Percentiles rank a stretch among this genome's conserved stretches.
These are phyloP conservation scores for Podilymbus podiceps DNA, from an alignment of 2,113 vertebrate species.

Conservation along the genomic window DNA sequence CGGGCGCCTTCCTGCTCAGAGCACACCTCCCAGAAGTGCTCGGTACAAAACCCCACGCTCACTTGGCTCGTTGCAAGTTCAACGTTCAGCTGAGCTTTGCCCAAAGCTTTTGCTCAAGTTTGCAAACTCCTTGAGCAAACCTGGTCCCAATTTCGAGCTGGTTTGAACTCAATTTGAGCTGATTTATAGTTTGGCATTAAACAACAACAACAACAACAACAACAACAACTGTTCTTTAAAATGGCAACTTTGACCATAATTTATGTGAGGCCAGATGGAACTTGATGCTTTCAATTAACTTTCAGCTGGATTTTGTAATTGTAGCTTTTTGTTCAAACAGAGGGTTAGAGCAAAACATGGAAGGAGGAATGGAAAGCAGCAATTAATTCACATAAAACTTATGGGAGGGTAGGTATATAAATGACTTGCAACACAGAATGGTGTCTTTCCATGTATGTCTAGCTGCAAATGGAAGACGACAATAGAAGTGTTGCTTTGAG, in stretches of 20 bases:
- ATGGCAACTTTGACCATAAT: background rate
- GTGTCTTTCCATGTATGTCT: background rate
- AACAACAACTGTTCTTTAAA: conserved; percentile 1
- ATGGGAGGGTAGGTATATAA: background rate
- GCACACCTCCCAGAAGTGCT: background rate
- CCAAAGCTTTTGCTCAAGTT: background rate
- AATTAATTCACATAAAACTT: background rate
- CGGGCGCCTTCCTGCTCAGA: background rate
- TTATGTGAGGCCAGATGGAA: conserved; percentile 11
- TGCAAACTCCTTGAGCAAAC: background rate
- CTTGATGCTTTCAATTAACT: conserved; percentile 23
- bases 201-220: background rate
- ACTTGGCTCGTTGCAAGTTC: background rate
- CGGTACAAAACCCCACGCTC: rapidly evolving
- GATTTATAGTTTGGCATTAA: conserved; percentile 25
- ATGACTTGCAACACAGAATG: background rate
- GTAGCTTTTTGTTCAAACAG: background rate
- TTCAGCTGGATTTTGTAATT: conserved; percentile 45
- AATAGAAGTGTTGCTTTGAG: background rate
- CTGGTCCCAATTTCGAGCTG: background rate
- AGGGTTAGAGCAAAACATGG: background rate
- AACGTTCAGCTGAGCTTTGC: background rate
- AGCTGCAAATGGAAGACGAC: background rate
- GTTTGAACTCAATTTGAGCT: background rate
- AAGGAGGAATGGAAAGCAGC: background rate